Conservation (phyloP, 2,113 vertebrate genomes). For the Solenodon paradoxus region DNA sequence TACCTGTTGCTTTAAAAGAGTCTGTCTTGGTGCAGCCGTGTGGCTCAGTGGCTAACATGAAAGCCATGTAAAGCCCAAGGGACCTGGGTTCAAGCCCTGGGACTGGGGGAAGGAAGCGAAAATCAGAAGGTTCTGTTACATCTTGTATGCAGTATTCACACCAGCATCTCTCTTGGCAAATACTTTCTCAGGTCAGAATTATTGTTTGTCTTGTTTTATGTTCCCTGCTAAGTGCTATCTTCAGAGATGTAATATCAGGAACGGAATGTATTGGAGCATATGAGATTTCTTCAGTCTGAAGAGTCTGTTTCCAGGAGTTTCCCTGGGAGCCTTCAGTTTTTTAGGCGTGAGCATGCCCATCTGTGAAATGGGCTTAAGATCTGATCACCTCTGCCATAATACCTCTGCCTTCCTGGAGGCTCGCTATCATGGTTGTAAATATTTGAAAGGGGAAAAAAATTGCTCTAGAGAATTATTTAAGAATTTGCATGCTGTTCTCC, state of each 20-base stretch:
- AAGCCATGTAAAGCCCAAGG: no score
- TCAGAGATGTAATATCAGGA: neutral
- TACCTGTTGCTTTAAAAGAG: neutral
- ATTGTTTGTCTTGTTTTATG: neutral
- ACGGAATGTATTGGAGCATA: no score
- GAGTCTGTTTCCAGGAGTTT: neutral
- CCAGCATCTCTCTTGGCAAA: neutral
- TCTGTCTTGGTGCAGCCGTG: no score
- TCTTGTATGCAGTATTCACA: neutral
- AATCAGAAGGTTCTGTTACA: neutral
- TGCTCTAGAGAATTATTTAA: neutral
- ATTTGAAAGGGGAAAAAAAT: neutral
- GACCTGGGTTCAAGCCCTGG: no score
- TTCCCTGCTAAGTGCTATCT: neutral
- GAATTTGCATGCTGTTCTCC: neutral
- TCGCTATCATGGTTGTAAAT: neutral
- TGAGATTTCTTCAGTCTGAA: neutral
- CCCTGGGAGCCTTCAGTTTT: neutral
- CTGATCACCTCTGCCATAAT: neutral
- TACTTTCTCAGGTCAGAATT: neutral
- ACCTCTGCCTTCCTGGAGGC: neutral
- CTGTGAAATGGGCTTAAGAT: slow-evolving; percentile 49
- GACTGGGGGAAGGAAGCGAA: no score
- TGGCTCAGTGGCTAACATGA: no score
- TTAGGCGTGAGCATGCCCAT: neutral